Conservation (phyloP, 2,113 vertebrate species). For the Solenodon paradoxus region DNA sequence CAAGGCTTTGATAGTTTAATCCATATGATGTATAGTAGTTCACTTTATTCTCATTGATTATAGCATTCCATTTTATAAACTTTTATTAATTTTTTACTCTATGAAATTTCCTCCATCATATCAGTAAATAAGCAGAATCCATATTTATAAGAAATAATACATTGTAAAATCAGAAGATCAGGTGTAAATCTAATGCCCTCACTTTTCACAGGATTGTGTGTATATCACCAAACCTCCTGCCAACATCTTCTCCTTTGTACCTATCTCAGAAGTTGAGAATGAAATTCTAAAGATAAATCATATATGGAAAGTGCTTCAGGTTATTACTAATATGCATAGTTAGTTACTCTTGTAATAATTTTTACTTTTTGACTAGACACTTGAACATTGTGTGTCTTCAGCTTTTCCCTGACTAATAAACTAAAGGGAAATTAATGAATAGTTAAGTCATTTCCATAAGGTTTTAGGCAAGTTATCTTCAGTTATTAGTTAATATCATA, state of each 20-base stretch:
- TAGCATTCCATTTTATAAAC: neutral
- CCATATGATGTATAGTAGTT: fast-evolving
- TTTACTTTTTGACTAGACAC: neutral
- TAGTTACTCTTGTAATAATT: neutral
- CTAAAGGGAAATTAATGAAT: neutral
- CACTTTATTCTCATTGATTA: neutral
- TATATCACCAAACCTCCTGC: neutral
- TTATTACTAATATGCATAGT: neutral
- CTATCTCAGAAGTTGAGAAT: neutral
- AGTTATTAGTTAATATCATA: neutral
- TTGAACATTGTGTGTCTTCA: neutral
- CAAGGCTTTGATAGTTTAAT: neutral
- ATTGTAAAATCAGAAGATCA: neutral
- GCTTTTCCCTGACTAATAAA: neutral
- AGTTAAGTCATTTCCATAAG: neutral
- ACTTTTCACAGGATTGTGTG: neutral
- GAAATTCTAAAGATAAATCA: neutral
- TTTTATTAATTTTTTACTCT: neutral
- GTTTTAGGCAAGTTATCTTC: neutral
- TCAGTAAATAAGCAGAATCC: neutral
- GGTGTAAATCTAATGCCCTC: neutral
- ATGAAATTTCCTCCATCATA: neutral
- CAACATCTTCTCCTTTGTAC: neutral
- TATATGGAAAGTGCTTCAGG: neutral
- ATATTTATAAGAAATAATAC: neutral